Conservation (phyloP, 2,888 invertebrate species). For the Sphaerophoria rueppellii region DNA sequence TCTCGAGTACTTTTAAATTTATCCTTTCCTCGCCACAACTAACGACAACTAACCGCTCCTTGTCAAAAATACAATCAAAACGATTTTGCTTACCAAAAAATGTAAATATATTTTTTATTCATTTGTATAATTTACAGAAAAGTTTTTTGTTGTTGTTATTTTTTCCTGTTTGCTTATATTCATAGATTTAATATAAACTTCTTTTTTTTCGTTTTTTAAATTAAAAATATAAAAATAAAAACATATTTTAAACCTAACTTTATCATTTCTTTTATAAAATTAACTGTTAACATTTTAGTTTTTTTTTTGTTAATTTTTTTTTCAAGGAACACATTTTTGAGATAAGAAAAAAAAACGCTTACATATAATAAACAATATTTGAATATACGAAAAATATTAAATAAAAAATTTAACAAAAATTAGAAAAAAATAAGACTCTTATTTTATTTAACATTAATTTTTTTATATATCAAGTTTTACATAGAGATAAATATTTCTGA, state of each 20-base stretch:
- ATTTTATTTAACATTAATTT: slow-evolving; percentile 3
- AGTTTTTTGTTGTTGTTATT: slow-evolving; percentile 45
- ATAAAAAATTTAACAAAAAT: too few relatives aligned
- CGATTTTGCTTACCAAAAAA: slow-evolving; percentile 63
- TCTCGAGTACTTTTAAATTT: too few relatives aligned
- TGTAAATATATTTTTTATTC: slow-evolving; percentile 72
- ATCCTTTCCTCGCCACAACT: too few relatives aligned
- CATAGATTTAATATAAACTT: slow-evolving; percentile 12
- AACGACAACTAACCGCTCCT: too few relatives aligned
- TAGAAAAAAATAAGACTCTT: background rate
- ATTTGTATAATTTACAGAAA: slow-evolving; percentile 73
- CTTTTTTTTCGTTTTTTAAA: background rate
- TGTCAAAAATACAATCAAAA: slow-evolving; percentile 7
- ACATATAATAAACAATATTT: too few relatives aligned
- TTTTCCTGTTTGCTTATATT: slow-evolving; percentile 43
- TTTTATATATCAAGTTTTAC: slow-evolving; percentile 46
- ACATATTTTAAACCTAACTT: slow-evolving; percentile 46
- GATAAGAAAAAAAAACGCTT: too few relatives aligned
- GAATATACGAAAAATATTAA: too few relatives aligned
- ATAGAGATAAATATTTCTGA: slow-evolving; percentile 51
- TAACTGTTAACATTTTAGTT: slow-evolving; percentile 3
- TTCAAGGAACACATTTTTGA: background rate
- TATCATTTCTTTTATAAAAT: slow-evolving; percentile 34
- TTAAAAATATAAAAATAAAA: slow-evolving; percentile 35
- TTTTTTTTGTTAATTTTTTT: slow-evolving; percentile 11